Conservation (phyloP, 1,140 invertebrate genomes). For the Tribolium madens region DNA sequence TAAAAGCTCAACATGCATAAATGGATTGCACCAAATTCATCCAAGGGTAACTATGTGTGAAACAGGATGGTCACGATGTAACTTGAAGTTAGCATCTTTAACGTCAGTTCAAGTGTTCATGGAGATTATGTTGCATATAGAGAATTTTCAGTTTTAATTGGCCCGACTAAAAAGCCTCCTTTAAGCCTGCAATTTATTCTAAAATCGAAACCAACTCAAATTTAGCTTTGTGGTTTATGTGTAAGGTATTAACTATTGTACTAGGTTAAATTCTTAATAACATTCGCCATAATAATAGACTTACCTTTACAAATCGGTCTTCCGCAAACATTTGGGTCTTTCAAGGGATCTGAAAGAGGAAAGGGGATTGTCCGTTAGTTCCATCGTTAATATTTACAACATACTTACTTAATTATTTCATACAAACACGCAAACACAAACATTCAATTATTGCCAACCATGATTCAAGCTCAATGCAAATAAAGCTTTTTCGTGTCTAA, state of each 20-base stretch:
- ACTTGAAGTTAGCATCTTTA: not conserved
- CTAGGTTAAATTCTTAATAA: slow-evolving; percentile 27
- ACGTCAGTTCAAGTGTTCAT: not conserved
- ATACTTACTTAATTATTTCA: slow-evolving; percentile 32
- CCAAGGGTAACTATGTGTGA: not conserved
- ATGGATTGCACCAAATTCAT: slow-evolving; percentile 8
- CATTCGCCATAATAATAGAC: slow-evolving; percentile 55
- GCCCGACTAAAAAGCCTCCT: slow-evolving; percentile 4
- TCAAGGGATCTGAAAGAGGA: slow-evolving; percentile 70
- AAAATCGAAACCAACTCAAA: slow-evolving; percentile 29
- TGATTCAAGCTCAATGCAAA: not conserved
- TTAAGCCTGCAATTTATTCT: slow-evolving; percentile 32
- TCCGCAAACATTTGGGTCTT: slow-evolving; percentile 76
- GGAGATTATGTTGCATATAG: not conserved
- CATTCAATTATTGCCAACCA: slow-evolving; percentile 26
- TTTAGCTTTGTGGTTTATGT: slow-evolving; percentile 35
- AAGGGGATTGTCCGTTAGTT: slow-evolving; percentile 29
- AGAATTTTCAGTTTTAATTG: slow-evolving; percentile 37
- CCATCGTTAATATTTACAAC: slow-evolving; percentile 23
- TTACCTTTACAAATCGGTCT: slow-evolving; percentile 72
- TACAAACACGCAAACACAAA: slow-evolving; percentile 26
- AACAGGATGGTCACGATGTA: not conserved
- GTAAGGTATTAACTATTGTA: slow-evolving; percentile 39
- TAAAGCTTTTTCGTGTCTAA: not conserved
- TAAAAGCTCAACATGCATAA: slow-evolving; percentile 32